Base-by-base conservation (phyloP, 2,113 vertebrate genomes). In the Gopherus evgoodei region DNA sequence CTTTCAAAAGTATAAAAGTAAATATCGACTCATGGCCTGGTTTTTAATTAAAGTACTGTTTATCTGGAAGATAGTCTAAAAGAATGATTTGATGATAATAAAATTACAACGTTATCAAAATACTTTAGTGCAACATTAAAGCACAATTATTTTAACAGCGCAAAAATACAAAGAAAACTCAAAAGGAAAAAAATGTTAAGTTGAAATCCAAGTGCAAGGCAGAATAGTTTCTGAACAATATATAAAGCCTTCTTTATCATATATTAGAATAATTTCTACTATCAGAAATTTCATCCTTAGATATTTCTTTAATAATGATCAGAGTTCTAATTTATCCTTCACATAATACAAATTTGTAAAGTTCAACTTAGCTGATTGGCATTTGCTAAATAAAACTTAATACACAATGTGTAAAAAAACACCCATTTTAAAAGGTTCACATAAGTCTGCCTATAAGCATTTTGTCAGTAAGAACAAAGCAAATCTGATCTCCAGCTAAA, bases 241-340 rank as follows among this genome's bases (percentile, higher is more conserved):
- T 56, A 53, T 42, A 35, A 86, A 75, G 81, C 25, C 59, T 4
- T 2, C 65, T 88, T n/a, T 84, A 91, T 93, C n/a, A 87, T 0
- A 0, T 6, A 29, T 42, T 84, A 57, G 81, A 24, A 79, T 81
- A 87, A 52, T 52, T 8, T 85, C 59, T 9, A 81, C 47, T n/a
- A 87, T 29, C 57, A 95, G 59, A 88, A 94, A 91, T 87, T 78
- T 14, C 59, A n/a, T 75, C 88, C 84, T 29, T 90, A 89, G n/a
- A 83, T 62, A 88, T 93, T 94, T 53, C 52, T 95, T 91, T 84
- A 90, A 54, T 90, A 93, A 92, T 91, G 59, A 38, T 76, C 90
- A 89, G 65, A 83, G 85, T 79, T 85, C 65, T 87, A 50, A 44
- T 83, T n/a, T 38, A 69, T 54, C 78, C 82, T 81, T 78, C 91